Evolutionary conservation across 2,888 invertebrate species (phyloP), one percentile per base, ranked within the genome.

Genomic region (Ornithoptera alexandrae): DNA sequence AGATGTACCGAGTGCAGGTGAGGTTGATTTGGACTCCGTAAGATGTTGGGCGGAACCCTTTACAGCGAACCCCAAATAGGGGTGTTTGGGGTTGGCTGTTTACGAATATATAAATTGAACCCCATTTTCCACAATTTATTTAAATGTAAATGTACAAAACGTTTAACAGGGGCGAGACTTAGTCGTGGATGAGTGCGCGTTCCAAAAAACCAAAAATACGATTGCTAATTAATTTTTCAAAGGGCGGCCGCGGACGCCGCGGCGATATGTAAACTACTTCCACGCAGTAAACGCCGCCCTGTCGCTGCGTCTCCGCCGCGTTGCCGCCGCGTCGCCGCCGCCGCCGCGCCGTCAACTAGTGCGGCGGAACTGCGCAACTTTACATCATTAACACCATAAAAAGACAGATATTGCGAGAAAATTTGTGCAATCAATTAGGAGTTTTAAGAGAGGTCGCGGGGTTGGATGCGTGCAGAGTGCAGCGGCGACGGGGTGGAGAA

Each of bases 351-450:
- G 84, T 89, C 90, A 89, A 90, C 91, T 89, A 89, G 85, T 85
- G 82, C 84, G 81, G 77, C 81, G 84, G 83, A 89, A 90, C 84
- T 86, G 91, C 86, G 82, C 86, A 90, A 92, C 83, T 90, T 90
- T 88, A 88, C 87, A 89, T 90, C 88, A 91, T 91, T 90, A 90
- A 87, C 90, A 89, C 87, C 86, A 86, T 90, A 91, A 91, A 92
- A 92, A 90, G 91, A 90, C 90, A 91, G 90, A 90, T 92, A 91
- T 90, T 90, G 89, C 91, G 89, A 89, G 91, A 89, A 90, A 91
- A 89, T 92, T 90, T 91, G 90, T 90, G 90, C 91, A 91, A 92
- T 92, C 91, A 92, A 92, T 92, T 92, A 92, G 87, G 90, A 90
- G 90, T 91, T 92, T 91, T 89, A 89, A 88, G 88, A 88, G 90